Evolutionary conservation across 2,797 vertebrate genomes (phyloP).

Genomic region (Setipinna tenuifilis): DNA sequence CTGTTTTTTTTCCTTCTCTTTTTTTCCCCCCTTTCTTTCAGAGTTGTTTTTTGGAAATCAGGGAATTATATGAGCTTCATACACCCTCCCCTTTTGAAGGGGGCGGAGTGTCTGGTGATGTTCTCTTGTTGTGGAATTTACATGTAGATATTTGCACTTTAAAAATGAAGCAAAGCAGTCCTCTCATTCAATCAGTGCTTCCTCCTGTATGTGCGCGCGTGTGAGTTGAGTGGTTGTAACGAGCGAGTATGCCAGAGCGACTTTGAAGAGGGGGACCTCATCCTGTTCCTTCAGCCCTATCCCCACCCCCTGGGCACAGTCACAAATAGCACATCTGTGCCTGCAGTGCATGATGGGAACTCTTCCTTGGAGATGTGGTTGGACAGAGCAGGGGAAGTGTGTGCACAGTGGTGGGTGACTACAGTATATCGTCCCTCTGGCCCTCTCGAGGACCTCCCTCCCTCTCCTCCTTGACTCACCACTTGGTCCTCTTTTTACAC

Average conservation of each 20-base stretch:
- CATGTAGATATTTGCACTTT: slow-evolving; percentile 80
- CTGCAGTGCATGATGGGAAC: slow-evolving; percentile 74
- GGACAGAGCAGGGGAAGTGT: slow-evolving; percentile 43
- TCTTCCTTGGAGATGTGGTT: slow-evolving; percentile 1
- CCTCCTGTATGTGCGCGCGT: slow-evolving; percentile 60
- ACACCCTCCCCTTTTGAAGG: slow-evolving; percentile 38
- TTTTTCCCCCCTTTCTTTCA: neutral
- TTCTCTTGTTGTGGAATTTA: slow-evolving; percentile 62
- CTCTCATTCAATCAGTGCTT: slow-evolving; percentile 77
- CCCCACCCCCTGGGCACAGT: slow-evolving; percentile 36
- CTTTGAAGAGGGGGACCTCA: slow-evolving; percentile 30
- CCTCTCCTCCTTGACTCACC: slow-evolving; percentile 54
- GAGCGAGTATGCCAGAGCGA: slow-evolving; percentile 47
- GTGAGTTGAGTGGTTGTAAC: slow-evolving; percentile 49
- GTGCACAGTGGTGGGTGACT: slow-evolving; percentile 44
- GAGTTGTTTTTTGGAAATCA: slow-evolving; percentile 55
- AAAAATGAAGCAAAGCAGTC: slow-evolving; percentile 62
- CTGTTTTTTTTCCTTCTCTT: neutral
- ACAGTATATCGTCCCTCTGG: neutral
- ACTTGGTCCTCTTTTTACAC: neutral
- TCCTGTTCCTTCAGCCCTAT: slow-evolving; percentile 17
- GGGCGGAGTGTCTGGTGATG: slow-evolving; percentile 50
- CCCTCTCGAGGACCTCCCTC: slow-evolving; percentile 37
- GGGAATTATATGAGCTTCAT: slow-evolving; percentile 67
- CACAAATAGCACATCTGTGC: slow-evolving; percentile 64